phyloP scores from a whole-genome alignment of 2,888 invertebrate species.

The Liodrosophila aerea region DNA sequence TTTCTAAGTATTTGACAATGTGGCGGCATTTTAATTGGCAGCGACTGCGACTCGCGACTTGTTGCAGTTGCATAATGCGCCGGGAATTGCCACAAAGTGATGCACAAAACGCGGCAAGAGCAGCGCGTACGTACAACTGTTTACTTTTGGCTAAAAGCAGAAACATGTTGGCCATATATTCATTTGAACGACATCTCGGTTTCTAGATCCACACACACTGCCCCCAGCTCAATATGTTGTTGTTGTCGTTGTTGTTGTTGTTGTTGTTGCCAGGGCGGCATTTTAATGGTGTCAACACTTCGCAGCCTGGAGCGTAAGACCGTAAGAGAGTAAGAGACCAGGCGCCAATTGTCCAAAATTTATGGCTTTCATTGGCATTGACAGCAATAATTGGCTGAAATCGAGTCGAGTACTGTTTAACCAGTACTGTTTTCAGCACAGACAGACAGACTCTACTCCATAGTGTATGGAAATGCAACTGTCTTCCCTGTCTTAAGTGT shows the following conservation, averaged over 20 bases:
- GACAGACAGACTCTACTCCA: neutral
- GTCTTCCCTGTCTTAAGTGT: neutral
- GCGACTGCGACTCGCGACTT: conserved; percentile 11
- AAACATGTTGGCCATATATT: conserved; percentile 47
- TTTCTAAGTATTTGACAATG: conserved; percentile 41
- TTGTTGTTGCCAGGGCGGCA: conserved; percentile 1
- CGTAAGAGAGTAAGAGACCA: neutral
- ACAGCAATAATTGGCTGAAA: conserved; percentile 68
- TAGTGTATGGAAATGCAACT: conserved; percentile 26
- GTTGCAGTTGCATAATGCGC: conserved; percentile 43
- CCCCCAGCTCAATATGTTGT: neutral
- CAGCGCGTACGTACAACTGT: neutral
- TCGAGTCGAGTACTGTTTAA: conserved; percentile 5
- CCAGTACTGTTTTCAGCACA: conserved; percentile 5
- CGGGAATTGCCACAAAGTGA: conserved; percentile 40
- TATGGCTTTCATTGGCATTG: conserved; percentile 71
- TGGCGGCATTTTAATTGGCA: conserved; percentile 48
- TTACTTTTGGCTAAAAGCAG: conserved; percentile 35
- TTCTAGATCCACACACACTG: conserved; percentile 12
- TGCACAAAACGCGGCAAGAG: conserved; percentile 16
- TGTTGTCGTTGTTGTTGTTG: no score
- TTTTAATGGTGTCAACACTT: conserved; percentile 69
- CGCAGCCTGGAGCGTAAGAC: conserved; percentile 1
- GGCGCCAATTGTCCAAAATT: conserved; percentile 57
- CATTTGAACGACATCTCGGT: conserved; percentile 4